phyloP scores from a whole-genome alignment of 2,888 invertebrate species.

The Euspilapteryx auroguttella region DNA sequence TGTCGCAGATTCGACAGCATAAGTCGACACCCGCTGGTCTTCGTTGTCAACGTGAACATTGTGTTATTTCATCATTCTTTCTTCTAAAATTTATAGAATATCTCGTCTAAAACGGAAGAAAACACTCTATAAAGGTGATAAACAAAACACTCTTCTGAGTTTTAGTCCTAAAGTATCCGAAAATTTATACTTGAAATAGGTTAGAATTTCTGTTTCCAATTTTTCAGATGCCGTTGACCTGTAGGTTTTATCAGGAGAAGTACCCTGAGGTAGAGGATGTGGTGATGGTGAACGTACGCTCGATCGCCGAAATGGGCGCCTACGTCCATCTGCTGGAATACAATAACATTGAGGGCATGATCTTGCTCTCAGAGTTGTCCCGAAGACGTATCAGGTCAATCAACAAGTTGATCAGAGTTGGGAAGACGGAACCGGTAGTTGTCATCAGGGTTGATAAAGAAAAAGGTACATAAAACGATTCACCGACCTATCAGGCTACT shows the following conservation, averaged over 20 bases:
- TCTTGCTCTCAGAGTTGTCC: constrained; percentile 95
- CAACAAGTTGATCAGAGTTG: constrained; percentile 97
- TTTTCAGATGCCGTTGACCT: constrained; percentile 82
- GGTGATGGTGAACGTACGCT: constrained; percentile 97
- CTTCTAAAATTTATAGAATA: too few relatives aligned
- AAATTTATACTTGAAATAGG: too few relatives aligned
- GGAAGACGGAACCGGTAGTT: constrained; percentile 98
- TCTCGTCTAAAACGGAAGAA: too few relatives aligned
- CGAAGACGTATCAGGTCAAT: constrained; percentile 98
- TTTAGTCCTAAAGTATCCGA: too few relatives aligned
- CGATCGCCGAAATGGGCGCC: constrained; percentile 99
- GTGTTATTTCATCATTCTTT: too few relatives aligned
- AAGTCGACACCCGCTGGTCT: too few relatives aligned
- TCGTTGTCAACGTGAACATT: too few relatives aligned
- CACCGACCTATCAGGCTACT: background rate
- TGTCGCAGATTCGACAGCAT: too few relatives aligned
- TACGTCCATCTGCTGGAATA: constrained; percentile 98
- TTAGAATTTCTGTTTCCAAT: constrained; percentile 20
- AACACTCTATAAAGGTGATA: too few relatives aligned
- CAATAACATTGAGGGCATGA: constrained; percentile 99
- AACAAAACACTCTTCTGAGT: too few relatives aligned
- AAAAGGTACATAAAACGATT: constrained; percentile 69
- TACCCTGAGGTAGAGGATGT: constrained; percentile 99
- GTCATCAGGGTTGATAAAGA: constrained; percentile 99
- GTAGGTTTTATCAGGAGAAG: constrained; percentile 95